These are phyloP conservation scores for Luperina nickerlii DNA, from an alignment of 2,888 invertebrate species.

Conservation along the genomic window DNA sequence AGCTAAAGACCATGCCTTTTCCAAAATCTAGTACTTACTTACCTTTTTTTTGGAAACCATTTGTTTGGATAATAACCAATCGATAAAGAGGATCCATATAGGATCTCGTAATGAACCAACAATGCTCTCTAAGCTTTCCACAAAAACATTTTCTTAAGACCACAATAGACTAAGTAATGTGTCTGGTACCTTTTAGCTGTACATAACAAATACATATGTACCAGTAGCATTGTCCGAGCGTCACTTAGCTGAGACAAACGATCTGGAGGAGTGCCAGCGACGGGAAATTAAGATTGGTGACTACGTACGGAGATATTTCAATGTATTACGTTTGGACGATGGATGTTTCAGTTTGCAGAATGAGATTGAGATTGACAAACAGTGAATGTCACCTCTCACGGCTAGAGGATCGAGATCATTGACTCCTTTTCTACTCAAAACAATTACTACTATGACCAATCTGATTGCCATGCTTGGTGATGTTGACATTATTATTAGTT, in stretches of 20 bases:
- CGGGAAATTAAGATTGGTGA: slow-evolving; percentile 66
- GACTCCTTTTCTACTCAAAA: not conserved
- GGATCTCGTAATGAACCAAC: not conserved
- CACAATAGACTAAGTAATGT: slow-evolving; percentile 42
- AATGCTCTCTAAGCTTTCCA: slow-evolving; percentile 9
- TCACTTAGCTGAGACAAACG: slow-evolving; percentile 66
- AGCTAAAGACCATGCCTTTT: not conserved
- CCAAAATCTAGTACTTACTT: not conserved
- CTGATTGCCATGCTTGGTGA: not conserved
- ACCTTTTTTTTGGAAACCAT: not conserved
- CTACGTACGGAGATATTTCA: slow-evolving; percentile 57
- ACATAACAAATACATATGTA: slow-evolving; percentile 57
- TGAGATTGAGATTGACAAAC: slow-evolving; percentile 22
- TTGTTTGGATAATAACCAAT: not conserved
- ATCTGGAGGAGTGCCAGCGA: slow-evolving; percentile 65
- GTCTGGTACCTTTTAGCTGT: slow-evolving; percentile 53
- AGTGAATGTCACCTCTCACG: not conserved
- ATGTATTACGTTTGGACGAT: slow-evolving; percentile 54
- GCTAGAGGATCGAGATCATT: slow-evolving; percentile 3
- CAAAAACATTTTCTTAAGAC: slow-evolving; percentile 23
- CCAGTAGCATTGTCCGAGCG: slow-evolving; percentile 61
- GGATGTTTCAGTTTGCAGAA: slow-evolving; percentile 31
- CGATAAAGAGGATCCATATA: too few relatives aligned
- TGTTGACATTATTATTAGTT: not conserved
- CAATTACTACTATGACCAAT: not conserved